Evolutionary conservation across 1,140 invertebrate genomes (phyloP).

Genomic region (Neodiprion virginianus): DNA sequence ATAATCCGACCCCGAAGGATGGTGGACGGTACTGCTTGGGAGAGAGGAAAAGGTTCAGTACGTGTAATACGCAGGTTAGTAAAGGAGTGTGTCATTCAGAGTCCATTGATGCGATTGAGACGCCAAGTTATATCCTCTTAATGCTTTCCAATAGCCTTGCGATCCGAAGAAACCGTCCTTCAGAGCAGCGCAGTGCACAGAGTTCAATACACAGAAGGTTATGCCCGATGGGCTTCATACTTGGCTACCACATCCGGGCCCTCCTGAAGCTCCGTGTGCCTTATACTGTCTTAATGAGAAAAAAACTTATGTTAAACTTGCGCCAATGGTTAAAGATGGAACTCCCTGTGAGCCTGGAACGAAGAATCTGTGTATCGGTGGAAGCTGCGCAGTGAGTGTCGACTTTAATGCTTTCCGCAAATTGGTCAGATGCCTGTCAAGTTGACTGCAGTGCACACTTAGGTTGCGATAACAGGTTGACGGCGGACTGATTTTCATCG

Average conservation of each 20-base stretch:
- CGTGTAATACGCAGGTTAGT: constrained; percentile 68
- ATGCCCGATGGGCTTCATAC: constrained; percentile 48
- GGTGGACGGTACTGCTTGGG: constrained; percentile 70
- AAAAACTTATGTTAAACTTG: constrained; percentile 52
- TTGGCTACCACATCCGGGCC: constrained; percentile 63
- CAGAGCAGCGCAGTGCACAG: constrained; percentile 66
- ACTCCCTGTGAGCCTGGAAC: constrained; percentile 68
- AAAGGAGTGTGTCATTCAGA: not conserved
- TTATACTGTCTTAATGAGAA: constrained; percentile 66
- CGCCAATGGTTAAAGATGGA: constrained; percentile 60
- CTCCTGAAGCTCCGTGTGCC: constrained; percentile 62
- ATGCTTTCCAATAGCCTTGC: constrained; percentile 60
- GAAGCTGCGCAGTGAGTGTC: constrained; percentile 62
- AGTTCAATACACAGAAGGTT: constrained; percentile 59
- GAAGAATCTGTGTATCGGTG: constrained; percentile 66
- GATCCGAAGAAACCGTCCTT: constrained; percentile 60
- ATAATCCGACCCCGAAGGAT: constrained; percentile 66
- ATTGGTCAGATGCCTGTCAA: not conserved
- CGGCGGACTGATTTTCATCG: too few relatives aligned
- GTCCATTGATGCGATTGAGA: too few relatives aligned
- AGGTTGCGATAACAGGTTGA: too few relatives aligned
- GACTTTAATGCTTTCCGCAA: not conserved
- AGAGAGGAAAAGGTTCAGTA: constrained; percentile 58
- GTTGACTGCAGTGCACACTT: too few relatives aligned
- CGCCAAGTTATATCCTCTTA: too few relatives aligned